Evolutionary conservation across 2,888 invertebrate genomes (phyloP), one percentile per base, ranked within the genome.

Genomic region (Escarpia spicata): DNA sequence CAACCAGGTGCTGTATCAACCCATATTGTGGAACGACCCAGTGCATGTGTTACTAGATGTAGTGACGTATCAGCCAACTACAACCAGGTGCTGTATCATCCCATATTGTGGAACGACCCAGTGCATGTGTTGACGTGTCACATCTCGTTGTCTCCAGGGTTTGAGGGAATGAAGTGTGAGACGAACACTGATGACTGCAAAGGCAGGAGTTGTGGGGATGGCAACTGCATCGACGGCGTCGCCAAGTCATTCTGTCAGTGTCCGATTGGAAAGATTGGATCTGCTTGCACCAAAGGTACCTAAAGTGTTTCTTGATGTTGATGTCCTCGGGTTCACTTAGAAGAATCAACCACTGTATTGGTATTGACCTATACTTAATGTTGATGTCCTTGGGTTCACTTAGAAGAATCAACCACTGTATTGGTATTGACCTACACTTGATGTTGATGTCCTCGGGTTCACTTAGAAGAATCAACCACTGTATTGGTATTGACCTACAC

Each of bases 151-250:
- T 52, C 26, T 6, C 92, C 94, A 10, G 96, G 96, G 19, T 96
- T 94, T 92, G 94, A 94, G 15, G 96, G 96, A 15, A 43, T 44
- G 6, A 92, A 92, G 31, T 96, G 96, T 94, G 94, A 96, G 91
- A 94, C 93, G 19, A 95, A 95, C 93, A 93, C 95, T 75, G 93
- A 95, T 93, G 95, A 96, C 90, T 96, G 96, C 94, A 43, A n/a
- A 26, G n/a, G 26, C n/a, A 75, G n/a, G 31, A 26, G 4, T n/a
- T 91, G 91, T n/a, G 45, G 45, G 8, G n/a, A 0, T 4, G 91
- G 91, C 8, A 19, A 6, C 2, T 91, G 91, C 26, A 91, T 91
- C 43, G 91, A 91, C n/a, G 91, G 91, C 0, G 91, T 91, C 6
- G 26, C 43, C 3, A 45, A 91, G 45, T 91, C 43, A 43, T 91